Conservation (phyloP, 2,888 invertebrate species). For the Metopia argyrocephala region DNA sequence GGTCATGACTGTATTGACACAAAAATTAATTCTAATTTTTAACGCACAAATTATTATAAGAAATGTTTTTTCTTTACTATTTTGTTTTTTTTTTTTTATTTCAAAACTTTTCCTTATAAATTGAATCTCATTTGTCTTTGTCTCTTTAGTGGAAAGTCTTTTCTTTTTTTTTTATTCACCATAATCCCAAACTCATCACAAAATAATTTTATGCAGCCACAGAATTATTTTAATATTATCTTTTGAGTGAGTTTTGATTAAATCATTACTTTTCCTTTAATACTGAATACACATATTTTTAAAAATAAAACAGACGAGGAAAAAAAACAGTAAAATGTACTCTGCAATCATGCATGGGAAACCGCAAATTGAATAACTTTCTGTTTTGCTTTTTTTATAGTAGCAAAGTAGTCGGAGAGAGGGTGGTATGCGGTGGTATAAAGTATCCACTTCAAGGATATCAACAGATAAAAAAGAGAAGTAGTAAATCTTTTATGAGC, state of each 20-base stretch:
- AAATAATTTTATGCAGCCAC: neutral
- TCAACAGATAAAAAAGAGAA: neutral
- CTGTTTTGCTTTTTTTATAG: neutral
- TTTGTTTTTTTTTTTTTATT: neutral
- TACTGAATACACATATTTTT: neutral
- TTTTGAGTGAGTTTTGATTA: slow-evolving; percentile 1
- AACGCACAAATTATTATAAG: too few relatives aligned
- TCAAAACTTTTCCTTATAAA: neutral
- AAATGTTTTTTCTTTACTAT: too few relatives aligned
- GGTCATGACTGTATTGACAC: too few relatives aligned
- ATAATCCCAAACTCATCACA: neutral
- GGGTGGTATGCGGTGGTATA: neutral
- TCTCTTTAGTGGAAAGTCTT: neutral
- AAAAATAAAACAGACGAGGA: too few relatives aligned
- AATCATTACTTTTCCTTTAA: neutral
- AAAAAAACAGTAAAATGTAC: neutral
- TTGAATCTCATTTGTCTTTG: neutral
- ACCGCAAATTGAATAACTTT: neutral
- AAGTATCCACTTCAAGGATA: neutral
- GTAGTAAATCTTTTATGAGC: slow-evolving; percentile 15
- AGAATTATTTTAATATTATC: neutral
- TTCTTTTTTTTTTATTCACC: neutral
- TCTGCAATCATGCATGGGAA: slow-evolving; percentile 21
- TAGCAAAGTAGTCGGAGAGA: neutral
- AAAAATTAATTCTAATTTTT: too few relatives aligned